Evolutionary conservation across 2,797 vertebrate species (phyloP).

Genomic region (Champsocephalus esox): DNA sequence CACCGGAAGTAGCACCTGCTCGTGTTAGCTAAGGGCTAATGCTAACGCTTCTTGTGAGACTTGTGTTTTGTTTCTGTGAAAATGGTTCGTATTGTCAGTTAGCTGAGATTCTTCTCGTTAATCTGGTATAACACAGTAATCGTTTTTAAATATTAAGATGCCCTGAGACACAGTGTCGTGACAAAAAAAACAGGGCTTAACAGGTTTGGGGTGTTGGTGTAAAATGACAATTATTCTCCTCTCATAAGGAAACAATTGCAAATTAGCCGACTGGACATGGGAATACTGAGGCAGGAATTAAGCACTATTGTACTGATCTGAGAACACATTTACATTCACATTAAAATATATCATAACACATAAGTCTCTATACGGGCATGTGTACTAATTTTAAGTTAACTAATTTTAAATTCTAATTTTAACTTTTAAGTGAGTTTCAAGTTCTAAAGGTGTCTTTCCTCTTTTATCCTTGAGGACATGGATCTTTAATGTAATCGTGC

Average conservation of each 20-base stretch:
- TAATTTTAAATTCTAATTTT: too few relatives aligned
- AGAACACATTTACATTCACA: not conserved
- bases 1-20: too few relatives aligned
- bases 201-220: not conserved
- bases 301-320: not conserved
- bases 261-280: not conserved
- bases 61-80: too few relatives aligned
- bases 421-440: constrained; percentile 20
- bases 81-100: too few relatives aligned
- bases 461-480: constrained; percentile 14
- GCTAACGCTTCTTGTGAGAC: too few relatives aligned
- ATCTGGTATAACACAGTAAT: too few relatives aligned
- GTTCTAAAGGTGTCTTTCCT: constrained; percentile 21
- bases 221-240: not conserved
- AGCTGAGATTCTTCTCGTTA: too few relatives aligned
- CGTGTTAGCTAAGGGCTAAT: too few relatives aligned
- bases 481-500: constrained; percentile 38
- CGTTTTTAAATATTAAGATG: too few relatives aligned
- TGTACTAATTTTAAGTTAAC: not conserved
- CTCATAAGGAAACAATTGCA: constrained; percentile 7
- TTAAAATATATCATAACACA: not conserved
- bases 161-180: too few relatives aligned
- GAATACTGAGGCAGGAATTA: constrained; percentile 4
- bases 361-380: not conserved
- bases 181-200: too few relatives aligned